phyloP scores from a whole-genome alignment of 23 tunicate species.

The Corella eumyota region DNA sequence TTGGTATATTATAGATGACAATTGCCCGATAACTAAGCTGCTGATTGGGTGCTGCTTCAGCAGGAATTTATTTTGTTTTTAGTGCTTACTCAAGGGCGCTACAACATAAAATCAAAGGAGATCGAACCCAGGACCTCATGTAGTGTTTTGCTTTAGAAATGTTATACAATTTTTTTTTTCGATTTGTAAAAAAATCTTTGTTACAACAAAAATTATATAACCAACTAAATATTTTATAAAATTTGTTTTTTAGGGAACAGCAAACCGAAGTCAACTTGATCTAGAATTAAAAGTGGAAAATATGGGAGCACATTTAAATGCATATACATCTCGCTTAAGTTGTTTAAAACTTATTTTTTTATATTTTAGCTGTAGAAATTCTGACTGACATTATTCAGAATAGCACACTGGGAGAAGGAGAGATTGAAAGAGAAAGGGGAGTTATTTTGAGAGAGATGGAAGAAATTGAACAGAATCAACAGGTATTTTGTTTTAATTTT shows the following conservation, averaged over 20 bases:
- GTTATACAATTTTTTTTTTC: neutral
- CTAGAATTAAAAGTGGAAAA: constrained; percentile 75
- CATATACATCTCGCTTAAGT: constrained; percentile 90
- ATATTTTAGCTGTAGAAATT: constrained; percentile 86
- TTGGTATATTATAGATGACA: too few species aligned
- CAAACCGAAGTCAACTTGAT: constrained; percentile 48
- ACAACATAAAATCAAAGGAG: too few species aligned
- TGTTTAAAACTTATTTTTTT: too few species aligned
- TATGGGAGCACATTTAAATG: constrained; percentile 90
- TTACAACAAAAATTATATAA: neutral
- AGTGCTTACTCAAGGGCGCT: too few species aligned
- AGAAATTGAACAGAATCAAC: constrained; percentile 96
- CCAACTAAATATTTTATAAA: too few species aligned
- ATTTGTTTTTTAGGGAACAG: constrained; percentile 81
- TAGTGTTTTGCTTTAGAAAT: too few species aligned
- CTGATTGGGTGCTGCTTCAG: too few species aligned
- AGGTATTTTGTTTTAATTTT: too few species aligned
- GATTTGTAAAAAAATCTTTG: neutral
- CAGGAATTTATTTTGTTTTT: too few species aligned
- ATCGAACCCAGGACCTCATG: too few species aligned
- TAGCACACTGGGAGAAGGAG: constrained; percentile 91
- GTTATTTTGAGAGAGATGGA: constrained; percentile 94
- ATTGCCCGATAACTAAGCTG: too few species aligned
- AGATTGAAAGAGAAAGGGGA: constrained; percentile 89
- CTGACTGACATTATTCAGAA: constrained; percentile 92